Evolutionary conservation across 1,140 invertebrate genomes (phyloP).

Genomic region (Nebria ingens): DNA sequence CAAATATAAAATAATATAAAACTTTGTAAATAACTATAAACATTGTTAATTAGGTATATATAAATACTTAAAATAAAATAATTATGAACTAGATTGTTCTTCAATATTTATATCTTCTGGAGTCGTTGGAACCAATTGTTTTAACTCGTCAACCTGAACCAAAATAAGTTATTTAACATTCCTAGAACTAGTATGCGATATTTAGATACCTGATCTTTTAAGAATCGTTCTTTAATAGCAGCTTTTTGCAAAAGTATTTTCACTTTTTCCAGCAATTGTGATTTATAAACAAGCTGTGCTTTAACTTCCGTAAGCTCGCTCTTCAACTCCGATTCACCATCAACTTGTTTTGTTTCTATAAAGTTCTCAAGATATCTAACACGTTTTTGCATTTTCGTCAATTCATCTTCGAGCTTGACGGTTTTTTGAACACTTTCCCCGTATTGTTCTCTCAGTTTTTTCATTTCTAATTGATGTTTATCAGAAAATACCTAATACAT

Average conservation of each 20-base stretch:
- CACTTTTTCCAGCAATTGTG: slow-evolving; percentile 40
- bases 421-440: slow-evolving; percentile 36
- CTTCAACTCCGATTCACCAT: slow-evolving; percentile 17
- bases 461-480: slow-evolving; percentile 24
- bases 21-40: too few species aligned
- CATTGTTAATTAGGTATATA: too few species aligned
- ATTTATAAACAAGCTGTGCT: slow-evolving; percentile 41
- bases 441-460: slow-evolving; percentile 32
- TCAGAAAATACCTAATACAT: slow-evolving; percentile 22
- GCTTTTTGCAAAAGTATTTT: slow-evolving; percentile 43
- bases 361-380: slow-evolving; percentile 24
- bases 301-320: slow-evolving; percentile 29
- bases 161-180: not conserved
- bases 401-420: slow-evolving; percentile 35
- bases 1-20: too few species aligned
- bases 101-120: slow-evolving; percentile 9
- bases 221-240: slow-evolving; percentile 41
- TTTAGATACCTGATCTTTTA: slow-evolving; percentile 38
- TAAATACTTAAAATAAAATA: too few species aligned
- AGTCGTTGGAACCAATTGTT: too few species aligned
- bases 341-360: slow-evolving; percentile 25
- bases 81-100: too few species aligned
- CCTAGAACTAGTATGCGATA: too few species aligned
- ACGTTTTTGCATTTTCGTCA: slow-evolving; percentile 32
- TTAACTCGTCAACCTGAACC: not conserved